phyloP scores from a whole-genome alignment of 1,140 invertebrate genomes.

The Drosophila carrolli region DNA sequence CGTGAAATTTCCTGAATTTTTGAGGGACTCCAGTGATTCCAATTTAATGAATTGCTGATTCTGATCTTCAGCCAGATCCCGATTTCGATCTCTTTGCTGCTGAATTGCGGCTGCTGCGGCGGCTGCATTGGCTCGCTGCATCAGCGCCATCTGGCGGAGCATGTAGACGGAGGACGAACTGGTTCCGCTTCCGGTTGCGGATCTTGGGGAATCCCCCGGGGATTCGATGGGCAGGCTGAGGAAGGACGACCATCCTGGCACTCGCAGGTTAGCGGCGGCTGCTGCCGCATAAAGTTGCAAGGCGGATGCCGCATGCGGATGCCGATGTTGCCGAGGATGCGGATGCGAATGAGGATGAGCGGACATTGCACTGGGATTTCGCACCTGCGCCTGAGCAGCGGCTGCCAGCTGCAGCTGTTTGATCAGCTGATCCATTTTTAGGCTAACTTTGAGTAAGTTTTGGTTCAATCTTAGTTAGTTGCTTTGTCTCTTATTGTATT shows the following conservation, averaged over 20 bases:
- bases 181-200: neutral
- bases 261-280: conserved; percentile 50
- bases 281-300: conserved; percentile 66
- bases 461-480: no score
- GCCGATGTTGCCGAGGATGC: conserved; percentile 12
- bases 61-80: conserved; percentile 5
- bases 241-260: conserved; percentile 60
- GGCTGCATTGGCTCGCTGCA: conserved; percentile 64
- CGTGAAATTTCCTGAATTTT: neutral
- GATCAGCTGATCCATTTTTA: conserved; percentile 64
- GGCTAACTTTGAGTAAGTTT: neutral
- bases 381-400: conserved; percentile 54
- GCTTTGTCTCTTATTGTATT: no score
- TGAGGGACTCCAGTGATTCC: neutral
- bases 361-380: neutral
- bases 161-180: conserved; percentile 51
- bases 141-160: conserved; percentile 68
- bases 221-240: conserved; percentile 8
- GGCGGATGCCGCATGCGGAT: conserved; percentile 29
- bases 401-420: conserved; percentile 70
- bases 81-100: neutral
- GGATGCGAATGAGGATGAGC: conserved; percentile 5
- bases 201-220: neutral
- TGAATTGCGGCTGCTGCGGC: conserved; percentile 36
- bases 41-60: neutral